phyloP scores from a whole-genome alignment of 1,140 invertebrate species.

The Schlechtendalia chinensis region DNA sequence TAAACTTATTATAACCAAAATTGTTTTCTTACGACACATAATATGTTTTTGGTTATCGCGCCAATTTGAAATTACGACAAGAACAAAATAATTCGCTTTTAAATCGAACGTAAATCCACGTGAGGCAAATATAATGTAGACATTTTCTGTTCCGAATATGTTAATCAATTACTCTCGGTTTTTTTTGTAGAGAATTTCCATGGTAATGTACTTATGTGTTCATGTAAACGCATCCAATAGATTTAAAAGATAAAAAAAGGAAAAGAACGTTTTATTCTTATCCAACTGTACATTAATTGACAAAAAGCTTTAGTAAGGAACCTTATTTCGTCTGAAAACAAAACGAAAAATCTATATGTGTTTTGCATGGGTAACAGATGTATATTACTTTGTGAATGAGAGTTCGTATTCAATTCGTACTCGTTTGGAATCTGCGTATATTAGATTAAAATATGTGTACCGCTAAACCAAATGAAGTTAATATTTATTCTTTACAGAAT shows the following conservation, averaged over 20 bases:
- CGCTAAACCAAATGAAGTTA: background rate
- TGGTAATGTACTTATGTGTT: background rate
- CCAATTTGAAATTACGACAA: no score
- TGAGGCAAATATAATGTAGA: no score
- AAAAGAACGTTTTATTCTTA: background rate
- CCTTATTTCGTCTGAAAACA: background rate
- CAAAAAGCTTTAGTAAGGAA: background rate
- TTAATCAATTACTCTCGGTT: background rate
- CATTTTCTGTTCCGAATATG: background rate
- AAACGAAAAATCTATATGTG: constrained; percentile 2
- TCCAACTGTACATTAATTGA: background rate
- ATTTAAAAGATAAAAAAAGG: background rate
- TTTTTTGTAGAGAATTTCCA: background rate
- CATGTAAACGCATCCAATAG: background rate
- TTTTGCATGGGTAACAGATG: background rate
- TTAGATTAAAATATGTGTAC: background rate
- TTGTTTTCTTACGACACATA: no score
- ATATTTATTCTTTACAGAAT: no score
- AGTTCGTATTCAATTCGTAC: background rate
- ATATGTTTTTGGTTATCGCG: no score
- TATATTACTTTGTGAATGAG: background rate
- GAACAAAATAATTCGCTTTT: no score
- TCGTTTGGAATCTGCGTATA: background rate
- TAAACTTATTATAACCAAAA: no score
- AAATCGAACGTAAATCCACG: no score